Evolutionary conservation across 30 jellyfish, hydroid and myxozoan genomes (phyloP), one percentile per base, ranked within the genome.

Genomic region (Turritopsis rubra): DNA sequence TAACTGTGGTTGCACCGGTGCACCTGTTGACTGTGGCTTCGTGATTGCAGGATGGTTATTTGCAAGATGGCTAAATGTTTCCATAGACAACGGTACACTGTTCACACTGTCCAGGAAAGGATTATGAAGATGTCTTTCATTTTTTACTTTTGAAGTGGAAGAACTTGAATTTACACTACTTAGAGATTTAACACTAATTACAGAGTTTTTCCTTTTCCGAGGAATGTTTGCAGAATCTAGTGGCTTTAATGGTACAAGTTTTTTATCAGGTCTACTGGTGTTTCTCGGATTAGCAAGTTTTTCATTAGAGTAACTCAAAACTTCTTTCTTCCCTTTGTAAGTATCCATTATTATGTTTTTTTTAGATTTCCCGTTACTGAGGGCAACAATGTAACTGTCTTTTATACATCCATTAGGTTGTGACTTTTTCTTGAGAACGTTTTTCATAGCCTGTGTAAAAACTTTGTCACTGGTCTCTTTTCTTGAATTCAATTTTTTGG

Each of bases 361-460:
- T 18, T 21, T 21, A 21, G 31, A n/a, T 68, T n/a, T 8, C 9
- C 77, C 19, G 30, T n/a, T 22, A 68, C 28, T 19, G 21, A 23
- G 28, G 30, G 31, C 8, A 68, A n/a, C 8, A 68, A 7, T 27
- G 19, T 68, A 16, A n/a, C 17, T 68, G 16, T n/a, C 77, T n/a
- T 27, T 68, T 68, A 8, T 27, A 17, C 9, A 16, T 0, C 31
- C 30, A 23, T 68, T 68, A 23, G 9, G 9, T 27, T 68, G 28
- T n/a, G 31, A n/a, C 77, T n/a, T 68, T 68, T 68, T 68, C 9
- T 68, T 27, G 30, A 68, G 31, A 23, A 68, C 30, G 9, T 19
- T 27, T 68, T n/a, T n/a, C 77, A 68, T 68, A 68, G 77, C 77
- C 9, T 16, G 77, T 9, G 77, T 68, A n/a, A 68, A 16, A 74